These are phyloP conservation scores for Shinisaurus crocodilurus DNA, from an alignment of 2,113 vertebrate species.

Conservation along the genomic window DNA sequence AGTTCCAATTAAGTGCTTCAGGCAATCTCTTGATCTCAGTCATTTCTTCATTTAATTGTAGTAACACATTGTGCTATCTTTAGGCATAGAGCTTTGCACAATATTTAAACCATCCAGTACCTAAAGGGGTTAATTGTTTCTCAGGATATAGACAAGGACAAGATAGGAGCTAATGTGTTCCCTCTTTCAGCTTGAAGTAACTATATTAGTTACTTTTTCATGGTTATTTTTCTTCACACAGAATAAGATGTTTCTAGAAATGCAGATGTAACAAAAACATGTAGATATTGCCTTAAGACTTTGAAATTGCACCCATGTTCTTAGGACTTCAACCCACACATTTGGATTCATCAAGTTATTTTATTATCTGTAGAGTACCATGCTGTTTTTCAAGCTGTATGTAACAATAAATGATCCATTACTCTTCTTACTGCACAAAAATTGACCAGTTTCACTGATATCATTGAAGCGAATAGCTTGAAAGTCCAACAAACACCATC, in stretches of 20 bases:
- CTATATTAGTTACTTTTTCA: background rate
- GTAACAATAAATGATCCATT: background rate
- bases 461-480: background rate
- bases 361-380: background rate
- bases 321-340: background rate
- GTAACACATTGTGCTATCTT: constrained; percentile 39
- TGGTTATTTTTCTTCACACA: background rate
- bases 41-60: constrained; percentile 62
- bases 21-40: constrained; percentile 55
- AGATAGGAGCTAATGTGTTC: background rate
- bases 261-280: background rate
- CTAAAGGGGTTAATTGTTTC: constrained; percentile 51
- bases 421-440: background rate
- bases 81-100: constrained; percentile 51
- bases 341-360: background rate
- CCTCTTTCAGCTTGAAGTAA: background rate
- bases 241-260: background rate
- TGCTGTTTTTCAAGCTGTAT: background rate
- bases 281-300: background rate
- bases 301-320: background rate
- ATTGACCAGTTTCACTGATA: background rate
- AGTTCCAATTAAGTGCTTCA: constrained; percentile 62
- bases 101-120: constrained; percentile 41
- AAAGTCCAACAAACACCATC: background rate
- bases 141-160: constrained; percentile 4